These are phyloP conservation scores for Echinops telfairi DNA, from an alignment of 2,113 vertebrate species.

Conservation along the genomic window DNA sequence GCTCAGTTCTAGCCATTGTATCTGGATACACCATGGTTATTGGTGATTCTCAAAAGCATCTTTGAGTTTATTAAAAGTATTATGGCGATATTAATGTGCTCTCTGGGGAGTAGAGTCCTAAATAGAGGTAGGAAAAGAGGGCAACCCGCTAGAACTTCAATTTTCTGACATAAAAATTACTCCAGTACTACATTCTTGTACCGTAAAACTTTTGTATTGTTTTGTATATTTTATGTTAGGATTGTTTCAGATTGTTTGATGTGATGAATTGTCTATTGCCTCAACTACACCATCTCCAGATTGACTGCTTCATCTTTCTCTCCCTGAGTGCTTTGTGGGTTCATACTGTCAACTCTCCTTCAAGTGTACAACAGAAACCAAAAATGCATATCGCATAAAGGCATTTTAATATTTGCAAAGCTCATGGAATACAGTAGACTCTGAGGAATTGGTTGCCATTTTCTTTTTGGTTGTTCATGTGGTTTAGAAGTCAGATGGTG, in stretches of 20 bases:
- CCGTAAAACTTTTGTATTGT: not conserved
- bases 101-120: slow-evolving; percentile 16
- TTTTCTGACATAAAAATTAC: slow-evolving; percentile 17
- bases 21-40: not conserved
- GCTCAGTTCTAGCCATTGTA: not conserved
- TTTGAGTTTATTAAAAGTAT: slow-evolving; percentile 34
- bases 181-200: not conserved
- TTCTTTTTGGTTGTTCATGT: no score
- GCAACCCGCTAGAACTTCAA: slow-evolving; percentile 19
- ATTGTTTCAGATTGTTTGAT: slow-evolving; percentile 17
- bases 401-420: no score
- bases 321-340: no score
- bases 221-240: not conserved
- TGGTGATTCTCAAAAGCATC: not conserved
- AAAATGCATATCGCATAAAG: no score
- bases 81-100: not conserved
- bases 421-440: no score
- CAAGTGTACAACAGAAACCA: no score
- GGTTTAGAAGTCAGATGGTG: no score
- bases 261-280: not conserved
- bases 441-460: no score
- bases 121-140: not conserved
- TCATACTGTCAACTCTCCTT: no score
- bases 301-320: no score
- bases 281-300: not conserved